These are phyloP conservation scores for Styela plicata DNA, from an alignment of 23 tunicate species.

Conservation along the genomic window DNA sequence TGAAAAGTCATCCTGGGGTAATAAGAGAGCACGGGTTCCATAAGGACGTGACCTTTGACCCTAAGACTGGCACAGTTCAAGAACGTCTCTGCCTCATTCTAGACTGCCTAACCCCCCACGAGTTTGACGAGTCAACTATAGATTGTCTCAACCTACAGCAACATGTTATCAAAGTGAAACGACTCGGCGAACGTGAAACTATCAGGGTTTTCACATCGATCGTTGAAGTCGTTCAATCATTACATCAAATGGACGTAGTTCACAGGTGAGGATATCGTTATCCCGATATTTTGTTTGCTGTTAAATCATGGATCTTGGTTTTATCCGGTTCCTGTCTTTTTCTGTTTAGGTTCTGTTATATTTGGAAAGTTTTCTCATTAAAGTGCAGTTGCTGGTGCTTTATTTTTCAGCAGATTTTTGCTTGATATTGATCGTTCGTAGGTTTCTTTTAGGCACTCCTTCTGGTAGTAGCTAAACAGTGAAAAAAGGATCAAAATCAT, in stretches of 20 bases:
- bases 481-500: too few species aligned
- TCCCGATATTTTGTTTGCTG: too few species aligned
- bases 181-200: slow-evolving; percentile 55
- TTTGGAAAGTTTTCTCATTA: too few species aligned
- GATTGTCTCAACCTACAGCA: slow-evolving; percentile 68
- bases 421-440: too few species aligned
- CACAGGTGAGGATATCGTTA: slow-evolving; percentile 22
- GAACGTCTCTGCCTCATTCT: slow-evolving; percentile 54
- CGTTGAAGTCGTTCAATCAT: slow-evolving; percentile 43
- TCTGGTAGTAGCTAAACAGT: too few species aligned
- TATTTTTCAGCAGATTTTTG: too few species aligned
- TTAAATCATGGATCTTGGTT: too few species aligned
- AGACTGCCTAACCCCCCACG: slow-evolving; percentile 70
- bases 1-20: slow-evolving; percentile 66
- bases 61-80: slow-evolving; percentile 17
- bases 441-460: too few species aligned
- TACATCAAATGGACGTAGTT: slow-evolving; percentile 41
- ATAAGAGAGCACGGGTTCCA: slow-evolving; percentile 70
- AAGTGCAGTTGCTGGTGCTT: too few species aligned
- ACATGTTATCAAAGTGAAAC: slow-evolving; percentile 58
- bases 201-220: slow-evolving; percentile 56
- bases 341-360: too few species aligned
- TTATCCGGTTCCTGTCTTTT: too few species aligned
- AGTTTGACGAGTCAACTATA: slow-evolving; percentile 29
- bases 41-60: slow-evolving; percentile 56